These are phyloP conservation scores for Micronycteris hirsuta DNA, from an alignment of 2,113 vertebrate species.

Conservation along the genomic window DNA sequence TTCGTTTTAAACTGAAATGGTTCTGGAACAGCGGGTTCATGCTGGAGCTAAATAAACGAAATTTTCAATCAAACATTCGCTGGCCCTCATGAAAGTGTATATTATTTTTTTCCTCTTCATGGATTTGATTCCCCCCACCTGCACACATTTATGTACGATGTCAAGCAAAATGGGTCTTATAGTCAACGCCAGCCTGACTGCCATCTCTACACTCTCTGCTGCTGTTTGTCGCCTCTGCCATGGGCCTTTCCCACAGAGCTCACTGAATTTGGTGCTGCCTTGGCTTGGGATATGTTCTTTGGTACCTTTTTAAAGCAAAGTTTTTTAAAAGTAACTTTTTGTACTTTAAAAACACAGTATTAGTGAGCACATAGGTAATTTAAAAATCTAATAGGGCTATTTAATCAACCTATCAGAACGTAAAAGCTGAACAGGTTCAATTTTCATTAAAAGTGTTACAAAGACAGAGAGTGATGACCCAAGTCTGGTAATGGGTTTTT, in stretches of 20 bases:
- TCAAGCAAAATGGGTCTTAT: background rate
- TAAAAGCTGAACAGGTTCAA: background rate
- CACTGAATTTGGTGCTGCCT: too few species aligned
- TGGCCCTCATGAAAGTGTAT: background rate
- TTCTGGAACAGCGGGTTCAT: background rate
- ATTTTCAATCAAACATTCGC: background rate
- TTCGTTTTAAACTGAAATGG: background rate
- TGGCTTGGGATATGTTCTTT: background rate
- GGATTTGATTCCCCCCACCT: background rate
- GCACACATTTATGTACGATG: background rate
- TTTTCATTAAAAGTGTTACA: background rate
- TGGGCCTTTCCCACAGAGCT: too few species aligned
- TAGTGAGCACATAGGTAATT: background rate
- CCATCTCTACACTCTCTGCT: background rate
- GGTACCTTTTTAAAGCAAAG: background rate
- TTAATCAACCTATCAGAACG: background rate
- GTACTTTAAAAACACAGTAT: background rate
- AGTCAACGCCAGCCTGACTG: background rate
- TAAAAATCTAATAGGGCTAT: background rate
- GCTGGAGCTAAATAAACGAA: background rate
- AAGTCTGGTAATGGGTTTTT: background rate
- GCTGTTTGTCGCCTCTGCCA: background rate
- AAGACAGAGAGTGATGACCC: background rate
- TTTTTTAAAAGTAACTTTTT: background rate
- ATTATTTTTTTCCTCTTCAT: background rate